phyloP scores from a whole-genome alignment of 2,113 vertebrate species.

The Blennius ocellaris region DNA sequence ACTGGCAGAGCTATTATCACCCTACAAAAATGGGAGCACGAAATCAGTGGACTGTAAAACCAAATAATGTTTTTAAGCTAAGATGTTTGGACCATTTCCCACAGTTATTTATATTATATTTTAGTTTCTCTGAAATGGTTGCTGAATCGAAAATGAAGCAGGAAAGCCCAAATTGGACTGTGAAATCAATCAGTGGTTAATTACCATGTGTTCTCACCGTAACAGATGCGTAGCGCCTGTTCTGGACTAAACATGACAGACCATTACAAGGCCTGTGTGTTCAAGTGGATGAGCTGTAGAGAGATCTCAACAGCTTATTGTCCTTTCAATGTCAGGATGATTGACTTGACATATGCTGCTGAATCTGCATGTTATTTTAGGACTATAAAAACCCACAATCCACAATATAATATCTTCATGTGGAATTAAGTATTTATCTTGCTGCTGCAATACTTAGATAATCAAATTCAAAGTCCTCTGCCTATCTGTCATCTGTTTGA shows the following conservation, averaged over 20 bases:
- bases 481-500: slow-evolving; percentile 15
- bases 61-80: slow-evolving; percentile 1
- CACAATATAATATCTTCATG: background rate
- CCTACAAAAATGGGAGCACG: background rate
- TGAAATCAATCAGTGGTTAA: slow-evolving; percentile 7
- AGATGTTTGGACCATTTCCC: background rate
- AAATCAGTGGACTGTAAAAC: background rate
- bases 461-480: background rate
- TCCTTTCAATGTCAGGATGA: background rate
- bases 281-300: background rate
- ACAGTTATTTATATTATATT: slow-evolving; percentile 13
- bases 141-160: background rate
- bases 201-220: background rate
- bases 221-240: background rate
- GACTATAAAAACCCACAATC: background rate
- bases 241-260: background rate
- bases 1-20: background rate
- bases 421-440: background rate
- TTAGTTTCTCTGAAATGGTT: slow-evolving; percentile 2
- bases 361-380: background rate
- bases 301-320: background rate
- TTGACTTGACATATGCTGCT: background rate
- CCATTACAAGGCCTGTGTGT: no score
- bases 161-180: background rate
- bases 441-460: slow-evolving; percentile 5